A percentile compares a stretch with the other conserved stretches of the same genome.
Conservation (phyloP, 2,888 invertebrate genomes). For the Drosophila eohydei region DNA sequence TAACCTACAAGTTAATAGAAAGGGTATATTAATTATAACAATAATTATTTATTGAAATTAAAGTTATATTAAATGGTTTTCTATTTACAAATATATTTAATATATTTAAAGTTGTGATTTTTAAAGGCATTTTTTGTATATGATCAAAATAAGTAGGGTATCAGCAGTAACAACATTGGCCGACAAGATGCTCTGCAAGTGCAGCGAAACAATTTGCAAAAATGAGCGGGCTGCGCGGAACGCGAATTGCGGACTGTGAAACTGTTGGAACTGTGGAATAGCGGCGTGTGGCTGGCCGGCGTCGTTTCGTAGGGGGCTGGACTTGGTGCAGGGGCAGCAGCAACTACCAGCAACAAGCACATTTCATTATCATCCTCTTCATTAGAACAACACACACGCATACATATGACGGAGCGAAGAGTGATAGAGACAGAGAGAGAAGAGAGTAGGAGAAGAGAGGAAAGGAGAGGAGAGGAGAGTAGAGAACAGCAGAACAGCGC, state of each 20-base stretch:
- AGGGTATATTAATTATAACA: neutral
- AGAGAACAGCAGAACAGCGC: conserved; percentile 6
- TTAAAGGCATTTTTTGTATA: neutral
- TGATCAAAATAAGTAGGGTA: conserved; percentile 34
- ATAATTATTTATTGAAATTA: neutral
- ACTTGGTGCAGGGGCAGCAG: conserved; percentile 38
- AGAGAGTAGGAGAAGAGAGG: neutral
- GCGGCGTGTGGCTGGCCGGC: conserved; percentile 35
- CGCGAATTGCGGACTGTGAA: conserved; percentile 33
- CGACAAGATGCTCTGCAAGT: conserved; percentile 34
- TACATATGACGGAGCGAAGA: neutral
- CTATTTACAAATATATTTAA: neutral
- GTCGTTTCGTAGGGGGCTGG: conserved; percentile 29
- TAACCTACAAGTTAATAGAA: neutral
- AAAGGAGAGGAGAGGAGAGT: neutral
- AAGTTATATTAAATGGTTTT: neutral
- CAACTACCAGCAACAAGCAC: conserved; percentile 54
- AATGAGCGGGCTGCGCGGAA: conserved; percentile 37
- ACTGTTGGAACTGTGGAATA: conserved; percentile 32
- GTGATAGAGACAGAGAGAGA: conserved; percentile 10
- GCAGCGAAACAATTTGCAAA: conserved; percentile 65
- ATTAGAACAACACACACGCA: conserved; percentile 61
- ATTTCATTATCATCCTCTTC: conserved; percentile 78
- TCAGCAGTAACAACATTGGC: conserved; percentile 28
- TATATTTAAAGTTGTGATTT: neutral